phyloP scores from a whole-genome alignment of 2,888 invertebrate genomes.

The Ectemnius continuus region DNA sequence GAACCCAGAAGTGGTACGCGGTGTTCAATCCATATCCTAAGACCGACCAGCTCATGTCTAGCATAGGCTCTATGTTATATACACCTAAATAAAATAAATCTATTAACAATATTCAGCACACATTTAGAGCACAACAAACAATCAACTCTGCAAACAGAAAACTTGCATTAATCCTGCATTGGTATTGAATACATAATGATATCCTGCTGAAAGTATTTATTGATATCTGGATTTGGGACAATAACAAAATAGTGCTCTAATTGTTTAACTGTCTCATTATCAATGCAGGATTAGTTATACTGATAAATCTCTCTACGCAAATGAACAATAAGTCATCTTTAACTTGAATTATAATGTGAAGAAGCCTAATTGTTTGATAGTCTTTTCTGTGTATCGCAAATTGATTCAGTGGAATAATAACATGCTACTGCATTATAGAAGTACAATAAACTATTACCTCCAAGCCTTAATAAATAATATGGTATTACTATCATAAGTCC shows the following conservation, averaged over 20 bases:
- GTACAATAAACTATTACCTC: slow-evolving; percentile 82
- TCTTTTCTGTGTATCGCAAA: too few species aligned
- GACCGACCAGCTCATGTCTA: slow-evolving; percentile 88
- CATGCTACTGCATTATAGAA: neutral
- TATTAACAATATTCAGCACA: slow-evolving; percentile 49
- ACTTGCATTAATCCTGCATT: too few species aligned
- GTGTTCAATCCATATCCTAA: slow-evolving; percentile 89
- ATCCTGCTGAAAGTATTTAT: neutral
- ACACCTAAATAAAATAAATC: slow-evolving; percentile 81
- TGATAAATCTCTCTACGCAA: too few species aligned
- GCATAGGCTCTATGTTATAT: slow-evolving; percentile 87
- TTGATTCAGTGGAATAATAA: neutral
- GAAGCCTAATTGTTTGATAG: too few species aligned
- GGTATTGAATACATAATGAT: neutral
- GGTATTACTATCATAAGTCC: slow-evolving; percentile 96
- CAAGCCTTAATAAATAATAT: slow-evolving; percentile 91
- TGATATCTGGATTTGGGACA: too few species aligned
- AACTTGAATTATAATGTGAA: too few species aligned
- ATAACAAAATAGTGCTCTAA: too few species aligned
- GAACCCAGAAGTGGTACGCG: slow-evolving; percentile 89
- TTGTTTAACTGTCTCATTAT: too few species aligned
- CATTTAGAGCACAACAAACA: slow-evolving; percentile 37
- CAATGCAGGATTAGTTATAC: too few species aligned
- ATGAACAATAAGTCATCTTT: too few species aligned
- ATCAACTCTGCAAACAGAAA: too few species aligned